phyloP scores from a whole-genome alignment of 2,113 vertebrate genomes.

The Nanorana parkeri region DNA sequence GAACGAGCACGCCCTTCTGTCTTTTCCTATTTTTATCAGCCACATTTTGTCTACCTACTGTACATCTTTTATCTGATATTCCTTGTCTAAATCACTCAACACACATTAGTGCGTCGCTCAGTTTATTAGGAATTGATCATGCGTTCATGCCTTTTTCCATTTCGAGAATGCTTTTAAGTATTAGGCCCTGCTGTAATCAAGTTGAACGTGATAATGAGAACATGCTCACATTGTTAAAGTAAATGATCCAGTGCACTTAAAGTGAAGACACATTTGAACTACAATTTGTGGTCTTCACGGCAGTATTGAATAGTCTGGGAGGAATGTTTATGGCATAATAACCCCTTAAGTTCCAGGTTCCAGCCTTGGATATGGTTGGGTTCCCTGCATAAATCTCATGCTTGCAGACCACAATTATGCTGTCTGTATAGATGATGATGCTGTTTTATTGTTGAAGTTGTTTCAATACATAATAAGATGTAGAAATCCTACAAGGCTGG shows the following conservation, averaged over 20 bases:
- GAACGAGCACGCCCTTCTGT: constrained; percentile 6
- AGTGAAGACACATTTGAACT: constrained; percentile 74
- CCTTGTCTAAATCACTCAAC: constrained; percentile 66
- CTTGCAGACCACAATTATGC: background rate
- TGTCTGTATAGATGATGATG: background rate
- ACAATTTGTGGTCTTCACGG: constrained; percentile 71
- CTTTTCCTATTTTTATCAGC: constrained; percentile 57
- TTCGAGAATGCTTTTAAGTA: constrained; percentile 79
- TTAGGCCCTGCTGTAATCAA: constrained; percentile 80
- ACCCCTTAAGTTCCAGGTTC: constrained; percentile 37
- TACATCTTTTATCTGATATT: constrained; percentile 61
- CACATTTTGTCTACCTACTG: constrained; percentile 60
- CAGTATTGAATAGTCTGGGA: constrained; percentile 67
- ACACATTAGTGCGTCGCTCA: constrained; percentile 74
- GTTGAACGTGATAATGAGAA: constrained; percentile 77
- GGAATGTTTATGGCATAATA: constrained; percentile 49
- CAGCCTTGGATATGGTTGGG: background rate
- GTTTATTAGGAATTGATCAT: constrained; percentile 81
- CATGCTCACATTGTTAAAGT: constrained; percentile 78
- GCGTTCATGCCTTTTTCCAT: constrained; percentile 77
- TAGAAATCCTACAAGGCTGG: too few relatives aligned
- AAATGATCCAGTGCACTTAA: constrained; percentile 78
- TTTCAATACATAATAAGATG: too few relatives aligned
- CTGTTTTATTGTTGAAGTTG: background rate
- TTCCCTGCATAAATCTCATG: background rate